These are phyloP conservation scores for Steinernema carpocapsae DNA, from an alignment of 2,888 invertebrate genomes.

Conservation along the genomic window DNA sequence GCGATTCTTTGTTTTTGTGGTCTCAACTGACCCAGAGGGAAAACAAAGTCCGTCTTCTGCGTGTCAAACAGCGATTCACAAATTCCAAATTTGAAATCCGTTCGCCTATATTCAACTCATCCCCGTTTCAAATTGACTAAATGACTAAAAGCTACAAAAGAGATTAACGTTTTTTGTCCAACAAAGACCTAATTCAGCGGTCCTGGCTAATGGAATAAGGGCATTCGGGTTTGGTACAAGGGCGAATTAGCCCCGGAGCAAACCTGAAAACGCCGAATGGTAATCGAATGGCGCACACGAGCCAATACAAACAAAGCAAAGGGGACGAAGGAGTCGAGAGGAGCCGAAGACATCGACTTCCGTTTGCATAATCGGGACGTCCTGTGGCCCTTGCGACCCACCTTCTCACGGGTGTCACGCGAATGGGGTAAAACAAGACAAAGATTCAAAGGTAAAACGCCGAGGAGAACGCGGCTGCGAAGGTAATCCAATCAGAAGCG, in stretches of 20 bases:
- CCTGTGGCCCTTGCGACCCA: neutral
- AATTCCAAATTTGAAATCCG: too few relatives aligned
- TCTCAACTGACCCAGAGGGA: too few relatives aligned
- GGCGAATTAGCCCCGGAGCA: slow-evolving; percentile 21
- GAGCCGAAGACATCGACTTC: slow-evolving; percentile 2
- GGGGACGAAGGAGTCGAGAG: slow-evolving; percentile 24
- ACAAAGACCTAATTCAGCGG: neutral
- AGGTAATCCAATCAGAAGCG: slow-evolving; percentile 7
- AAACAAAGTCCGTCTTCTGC: too few relatives aligned
- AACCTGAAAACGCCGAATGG: slow-evolving; percentile 29
- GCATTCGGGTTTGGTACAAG: slow-evolving; percentile 1
- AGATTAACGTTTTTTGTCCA: neutral
- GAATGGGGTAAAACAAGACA: slow-evolving; percentile 8
- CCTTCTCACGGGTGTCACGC: slow-evolving; percentile 27
- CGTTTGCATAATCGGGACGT: slow-evolving; percentile 31
- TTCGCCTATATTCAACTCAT: too few relatives aligned
- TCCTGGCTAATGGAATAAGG: slow-evolving; percentile 10
- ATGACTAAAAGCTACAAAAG: neutral
- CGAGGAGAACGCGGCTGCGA: neutral
- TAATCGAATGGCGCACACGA: slow-evolving; percentile 34
- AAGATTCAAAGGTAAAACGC: neutral
- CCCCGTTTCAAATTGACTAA: too few relatives aligned
- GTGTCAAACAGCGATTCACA: too few relatives aligned
- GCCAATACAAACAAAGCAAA: slow-evolving; percentile 33
- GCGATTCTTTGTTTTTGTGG: too few relatives aligned